These are phyloP conservation scores for Salvator merianae DNA, from an alignment of 2,113 vertebrate genomes.

Conservation along the genomic window DNA sequence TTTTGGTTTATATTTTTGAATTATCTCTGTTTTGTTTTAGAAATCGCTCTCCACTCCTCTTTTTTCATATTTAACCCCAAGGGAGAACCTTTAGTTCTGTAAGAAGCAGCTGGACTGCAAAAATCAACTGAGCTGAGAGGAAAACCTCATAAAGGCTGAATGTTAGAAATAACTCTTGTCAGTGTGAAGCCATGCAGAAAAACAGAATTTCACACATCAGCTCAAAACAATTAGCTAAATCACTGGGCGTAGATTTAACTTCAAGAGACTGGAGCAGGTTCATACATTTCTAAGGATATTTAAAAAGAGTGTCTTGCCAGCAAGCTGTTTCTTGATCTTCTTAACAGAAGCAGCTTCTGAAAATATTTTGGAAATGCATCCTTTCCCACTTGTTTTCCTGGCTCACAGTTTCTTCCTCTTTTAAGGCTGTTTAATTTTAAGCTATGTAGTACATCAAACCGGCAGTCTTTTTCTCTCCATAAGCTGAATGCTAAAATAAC, in stretches of 20 bases:
- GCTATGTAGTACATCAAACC: neutral
- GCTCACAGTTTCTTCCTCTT: neutral
- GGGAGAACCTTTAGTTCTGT: neutral
- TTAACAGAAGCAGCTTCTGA: slow-evolving; percentile 1
- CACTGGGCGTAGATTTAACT: neutral
- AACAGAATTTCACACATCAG: neutral
- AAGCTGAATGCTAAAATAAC: neutral
- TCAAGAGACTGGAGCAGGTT: neutral
- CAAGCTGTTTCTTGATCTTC: slow-evolving; percentile 3
- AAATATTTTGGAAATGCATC: neutral
- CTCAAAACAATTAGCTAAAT: neutral
- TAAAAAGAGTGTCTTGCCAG: slow-evolving; percentile 21
- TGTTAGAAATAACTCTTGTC: neutral
- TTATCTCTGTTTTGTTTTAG: too few relatives aligned
- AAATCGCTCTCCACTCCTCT: too few relatives aligned
- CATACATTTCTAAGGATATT: neutral
- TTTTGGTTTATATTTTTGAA: too few relatives aligned
- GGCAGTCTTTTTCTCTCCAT: neutral
- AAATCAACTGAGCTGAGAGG: neutral
- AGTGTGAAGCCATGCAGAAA: neutral
- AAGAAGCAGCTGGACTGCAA: neutral
- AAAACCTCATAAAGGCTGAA: neutral
- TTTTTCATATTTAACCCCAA: neutral
- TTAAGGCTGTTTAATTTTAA: neutral
- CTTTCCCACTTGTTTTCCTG: neutral